phyloP scores from a whole-genome alignment of 2,797 vertebrate species.

The Staurois parvus region DNA sequence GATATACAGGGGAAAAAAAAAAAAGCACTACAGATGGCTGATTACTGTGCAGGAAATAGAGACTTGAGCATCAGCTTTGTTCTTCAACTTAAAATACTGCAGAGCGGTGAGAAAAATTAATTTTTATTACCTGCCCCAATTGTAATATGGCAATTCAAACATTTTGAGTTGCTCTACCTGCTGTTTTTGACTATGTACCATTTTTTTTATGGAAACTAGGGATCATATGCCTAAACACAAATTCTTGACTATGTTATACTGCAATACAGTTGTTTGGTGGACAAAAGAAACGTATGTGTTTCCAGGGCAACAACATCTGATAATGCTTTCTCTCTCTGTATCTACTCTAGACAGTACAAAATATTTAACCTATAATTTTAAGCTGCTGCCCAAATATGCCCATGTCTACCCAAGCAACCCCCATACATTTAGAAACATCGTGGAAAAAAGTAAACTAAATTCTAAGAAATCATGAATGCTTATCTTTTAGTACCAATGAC shows the following conservation, averaged over 20 bases:
- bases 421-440: too few species aligned
- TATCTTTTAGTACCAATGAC: too few species aligned
- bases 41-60: background rate
- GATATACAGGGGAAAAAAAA: slow-evolving; percentile 2
- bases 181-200: background rate
- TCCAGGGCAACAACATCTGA: background rate
- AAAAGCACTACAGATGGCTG: slow-evolving; percentile 3
- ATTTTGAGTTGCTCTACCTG: background rate
- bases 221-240: background rate
- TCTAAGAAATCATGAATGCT: too few species aligned
- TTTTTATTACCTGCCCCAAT: too few species aligned
- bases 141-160: too few species aligned
- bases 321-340: background rate
- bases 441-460: too few species aligned
- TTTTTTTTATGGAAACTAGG: background rate
- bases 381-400: background rate
- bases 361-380: background rate
- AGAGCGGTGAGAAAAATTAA: background rate
- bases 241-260: background rate
- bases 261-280: background rate
- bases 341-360: background rate
- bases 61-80: background rate
- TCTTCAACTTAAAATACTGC: background rate
- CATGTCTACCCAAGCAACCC: too few species aligned
- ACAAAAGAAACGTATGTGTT: background rate